phyloP scores from a whole-genome alignment of 53 echinoderm and acorn worm genomes.

The Hippasteria phrygiana region DNA sequence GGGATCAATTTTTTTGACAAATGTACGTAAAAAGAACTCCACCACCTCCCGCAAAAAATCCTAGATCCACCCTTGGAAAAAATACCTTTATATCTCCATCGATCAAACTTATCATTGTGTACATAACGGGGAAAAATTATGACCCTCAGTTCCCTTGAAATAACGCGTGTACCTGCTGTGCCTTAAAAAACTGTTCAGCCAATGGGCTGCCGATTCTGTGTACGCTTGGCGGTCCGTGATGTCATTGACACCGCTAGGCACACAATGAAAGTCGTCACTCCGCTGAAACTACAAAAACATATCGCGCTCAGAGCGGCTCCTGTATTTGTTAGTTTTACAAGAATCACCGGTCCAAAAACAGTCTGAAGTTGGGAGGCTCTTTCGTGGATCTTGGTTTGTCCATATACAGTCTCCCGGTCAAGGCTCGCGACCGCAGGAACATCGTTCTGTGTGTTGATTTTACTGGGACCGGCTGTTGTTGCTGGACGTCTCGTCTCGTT shows the following conservation, averaged over 20 bases:
- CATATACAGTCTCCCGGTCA: neutral
- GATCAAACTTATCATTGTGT: no score
- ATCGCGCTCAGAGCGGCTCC: neutral
- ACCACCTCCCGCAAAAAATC: no score
- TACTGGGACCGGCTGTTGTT: neutral
- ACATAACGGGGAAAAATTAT: no score
- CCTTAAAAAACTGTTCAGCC: neutral
- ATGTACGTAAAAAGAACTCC: no score
- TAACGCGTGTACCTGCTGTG: neutral
- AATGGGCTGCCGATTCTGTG: neutral
- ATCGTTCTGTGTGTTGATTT: neutral
- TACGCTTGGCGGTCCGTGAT: neutral
- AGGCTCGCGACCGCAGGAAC: neutral
- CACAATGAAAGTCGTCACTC: constrained; percentile 12
- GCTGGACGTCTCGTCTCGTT: neutral
- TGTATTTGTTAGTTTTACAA: neutral
- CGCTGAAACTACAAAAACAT: constrained; percentile 5
- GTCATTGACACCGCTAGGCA: constrained; percentile 9
- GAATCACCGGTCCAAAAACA: neutral
- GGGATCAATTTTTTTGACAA: no score
- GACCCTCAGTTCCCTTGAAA: no score
- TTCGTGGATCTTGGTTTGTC: neutral
- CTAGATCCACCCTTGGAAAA: no score
- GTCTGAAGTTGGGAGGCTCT: no score
- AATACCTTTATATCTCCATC: no score